These are phyloP conservation scores for Morpho achilles DNA, from an alignment of 2,888 invertebrate genomes.

Conservation along the genomic window DNA sequence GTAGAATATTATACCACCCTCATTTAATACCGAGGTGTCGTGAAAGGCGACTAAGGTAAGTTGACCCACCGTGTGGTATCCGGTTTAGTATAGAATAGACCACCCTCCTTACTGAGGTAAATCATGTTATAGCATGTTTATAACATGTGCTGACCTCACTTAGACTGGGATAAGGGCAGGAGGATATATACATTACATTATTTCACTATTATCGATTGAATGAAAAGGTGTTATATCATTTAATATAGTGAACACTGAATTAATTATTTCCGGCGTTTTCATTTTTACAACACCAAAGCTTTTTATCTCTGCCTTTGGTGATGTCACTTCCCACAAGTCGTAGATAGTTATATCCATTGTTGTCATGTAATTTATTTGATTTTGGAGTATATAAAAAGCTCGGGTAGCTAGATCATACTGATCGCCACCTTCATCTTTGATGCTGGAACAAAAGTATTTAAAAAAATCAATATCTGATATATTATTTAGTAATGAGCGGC, in stretches of 20 bases:
- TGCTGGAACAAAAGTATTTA: conserved; percentile 39
- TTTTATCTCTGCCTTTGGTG: conserved; percentile 61
- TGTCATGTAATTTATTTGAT: conserved; percentile 54
- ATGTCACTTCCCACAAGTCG: conserved; percentile 51
- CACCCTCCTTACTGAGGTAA: too few species aligned
- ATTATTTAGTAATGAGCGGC: not conserved
- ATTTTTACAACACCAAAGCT: conserved; percentile 57
- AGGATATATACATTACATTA: too few species aligned
- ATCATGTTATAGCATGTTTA: too few species aligned
- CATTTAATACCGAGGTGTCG: too few species aligned
- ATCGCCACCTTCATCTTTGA: conserved; percentile 45
- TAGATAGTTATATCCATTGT: conserved; percentile 54
- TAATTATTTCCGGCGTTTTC: conserved; percentile 63
- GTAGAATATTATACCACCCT: too few species aligned
- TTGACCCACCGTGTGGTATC: too few species aligned
- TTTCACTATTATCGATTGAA: too few species aligned
- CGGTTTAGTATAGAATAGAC: too few species aligned
- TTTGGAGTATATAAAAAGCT: conserved; percentile 58
- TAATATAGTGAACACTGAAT: conserved; percentile 56
- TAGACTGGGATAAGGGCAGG: too few species aligned
- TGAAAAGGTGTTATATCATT: conserved; percentile 44
- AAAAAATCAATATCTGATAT: not conserved
- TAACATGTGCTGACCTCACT: too few species aligned
- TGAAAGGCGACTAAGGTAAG: too few species aligned
- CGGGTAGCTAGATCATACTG: conserved; percentile 43